Conservation (phyloP, 2,888 invertebrate species). For the Agrochola lota region DNA sequence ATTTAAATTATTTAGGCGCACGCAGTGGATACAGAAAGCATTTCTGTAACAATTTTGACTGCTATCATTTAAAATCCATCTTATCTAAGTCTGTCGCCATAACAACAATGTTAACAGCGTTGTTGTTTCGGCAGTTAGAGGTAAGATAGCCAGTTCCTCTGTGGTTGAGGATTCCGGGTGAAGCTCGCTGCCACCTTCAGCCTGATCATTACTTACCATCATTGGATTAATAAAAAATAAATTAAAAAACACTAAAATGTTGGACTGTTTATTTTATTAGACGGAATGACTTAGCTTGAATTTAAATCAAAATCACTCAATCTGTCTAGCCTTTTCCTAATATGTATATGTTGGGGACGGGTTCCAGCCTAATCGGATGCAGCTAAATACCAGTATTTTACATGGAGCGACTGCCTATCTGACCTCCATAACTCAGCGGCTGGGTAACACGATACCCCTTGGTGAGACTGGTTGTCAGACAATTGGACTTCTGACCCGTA, state of each 20-base stretch:
- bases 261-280: not conserved
- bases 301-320: not conserved
- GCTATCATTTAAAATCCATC: not conserved
- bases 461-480: too few relatives aligned
- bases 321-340: not conserved
- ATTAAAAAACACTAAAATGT: too few relatives aligned
- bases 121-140: too few relatives aligned
- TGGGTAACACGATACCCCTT: not conserved
- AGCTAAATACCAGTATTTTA: not conserved
- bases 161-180: too few relatives aligned
- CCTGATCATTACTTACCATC: not conserved
- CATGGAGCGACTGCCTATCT: not conserved
- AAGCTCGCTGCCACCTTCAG: too few relatives aligned
- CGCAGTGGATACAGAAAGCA: not conserved
- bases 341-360: not conserved
- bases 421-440: not conserved
- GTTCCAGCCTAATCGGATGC: not conserved
- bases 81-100: too few relatives aligned
- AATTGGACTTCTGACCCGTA: not conserved
- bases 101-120: too few relatives aligned
- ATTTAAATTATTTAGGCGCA: slow-evolving; percentile 24
- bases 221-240: too few relatives aligned
- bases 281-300: not conserved
- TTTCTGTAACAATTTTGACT: not conserved
- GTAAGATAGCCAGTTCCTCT: too few relatives aligned